Base-by-base conservation (phyloP, 1,140 invertebrate species). In the Oreohelix idahoensis region DNA sequence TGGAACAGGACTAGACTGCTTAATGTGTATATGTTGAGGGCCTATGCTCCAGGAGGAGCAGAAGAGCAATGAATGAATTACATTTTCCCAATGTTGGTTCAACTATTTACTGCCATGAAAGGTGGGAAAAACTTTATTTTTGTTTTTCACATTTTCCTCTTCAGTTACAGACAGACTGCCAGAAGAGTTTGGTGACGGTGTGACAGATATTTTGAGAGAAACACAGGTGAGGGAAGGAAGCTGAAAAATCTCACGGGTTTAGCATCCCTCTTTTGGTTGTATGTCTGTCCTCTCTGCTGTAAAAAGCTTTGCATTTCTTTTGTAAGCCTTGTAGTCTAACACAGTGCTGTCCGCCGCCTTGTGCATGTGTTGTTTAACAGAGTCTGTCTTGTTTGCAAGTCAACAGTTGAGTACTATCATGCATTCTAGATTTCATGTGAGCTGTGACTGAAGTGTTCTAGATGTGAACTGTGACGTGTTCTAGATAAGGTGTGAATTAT, bases 161-260 rank as follows among this genome's bases (percentile, higher is more conserved):
- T 26, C 71, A 82, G 80, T 82, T 35, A 58, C 20, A 45, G 53
- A 82, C 51, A 45, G 80, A 32, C 45, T 45, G 5, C 29, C n/a
- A 11, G 70, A 82, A 38, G 80, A 74, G 13, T 32, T 74, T 38
- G n/a, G 4, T 8, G 45, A 13, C 49, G 29, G 29, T 10, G 80
- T 75, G 32, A 82, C 71, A 23, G 79, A 81, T 73, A 36, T 81
- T 26, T 69, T 81, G 39, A 71, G 29, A 49, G 80, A 82, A 29
- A 75, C 80, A 11, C 80, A 82, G 80, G 80, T 82, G 71, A 82
- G 80, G 80, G 80, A 75, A 82, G 49, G 29, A 29, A 32, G 20
- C 32, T 2, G 29, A 66, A 32, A 66, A 32, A 66, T 66, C 1
- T 66, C 29, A 58, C 17, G 63, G 51, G 63, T 66, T 66, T 66